phyloP scores from a whole-genome alignment of 2,797 vertebrate genomes.

The Scarus forsteni region DNA sequence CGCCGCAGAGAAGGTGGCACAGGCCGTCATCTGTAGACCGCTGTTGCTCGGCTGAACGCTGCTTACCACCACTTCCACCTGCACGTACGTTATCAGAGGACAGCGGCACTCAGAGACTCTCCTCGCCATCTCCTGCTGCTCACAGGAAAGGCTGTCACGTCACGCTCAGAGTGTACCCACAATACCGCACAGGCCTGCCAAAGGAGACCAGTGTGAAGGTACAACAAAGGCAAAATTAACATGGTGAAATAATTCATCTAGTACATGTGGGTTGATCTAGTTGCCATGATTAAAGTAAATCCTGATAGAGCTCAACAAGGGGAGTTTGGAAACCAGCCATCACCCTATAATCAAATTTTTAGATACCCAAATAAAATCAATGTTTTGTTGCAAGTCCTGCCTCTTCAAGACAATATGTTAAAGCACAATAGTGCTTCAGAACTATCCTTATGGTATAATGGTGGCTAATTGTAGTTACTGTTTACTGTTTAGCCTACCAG shows the following conservation, averaged over 20 bases:
- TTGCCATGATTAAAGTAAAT: too few species aligned
- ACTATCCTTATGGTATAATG: too few species aligned
- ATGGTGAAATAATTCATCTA: not conserved
- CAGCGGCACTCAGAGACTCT: slow-evolving; percentile 86
- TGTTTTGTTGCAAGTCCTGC: too few species aligned
- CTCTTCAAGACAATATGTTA: too few species aligned
- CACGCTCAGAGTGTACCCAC: slow-evolving; percentile 88
- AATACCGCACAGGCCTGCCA: slow-evolving; percentile 91
- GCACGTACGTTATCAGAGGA: slow-evolving; percentile 85
- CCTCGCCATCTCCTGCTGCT: slow-evolving; percentile 70
- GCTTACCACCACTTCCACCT: slow-evolving; percentile 47
- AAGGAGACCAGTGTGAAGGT: slow-evolving; percentile 93
- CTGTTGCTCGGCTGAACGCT: slow-evolving; percentile 69
- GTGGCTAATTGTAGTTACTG: too few species aligned
- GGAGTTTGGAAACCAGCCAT: too few species aligned
- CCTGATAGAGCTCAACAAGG: too few species aligned
- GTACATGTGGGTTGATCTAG: too few species aligned
- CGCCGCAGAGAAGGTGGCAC: slow-evolving; percentile 70
- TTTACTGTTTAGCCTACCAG: too few species aligned
- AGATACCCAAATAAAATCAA: too few species aligned
- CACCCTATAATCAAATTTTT: too few species aligned
- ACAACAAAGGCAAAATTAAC: slow-evolving; percentile 13
- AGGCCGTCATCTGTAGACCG: slow-evolving; percentile 81
- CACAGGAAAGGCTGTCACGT: slow-evolving; percentile 82
- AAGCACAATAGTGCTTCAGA: too few species aligned